Percentiles rank a stretch among this genome's conserved stretches.
Conservation (phyloP, 2,797 vertebrate genomes). For the Syndactyla subalaris region DNA sequence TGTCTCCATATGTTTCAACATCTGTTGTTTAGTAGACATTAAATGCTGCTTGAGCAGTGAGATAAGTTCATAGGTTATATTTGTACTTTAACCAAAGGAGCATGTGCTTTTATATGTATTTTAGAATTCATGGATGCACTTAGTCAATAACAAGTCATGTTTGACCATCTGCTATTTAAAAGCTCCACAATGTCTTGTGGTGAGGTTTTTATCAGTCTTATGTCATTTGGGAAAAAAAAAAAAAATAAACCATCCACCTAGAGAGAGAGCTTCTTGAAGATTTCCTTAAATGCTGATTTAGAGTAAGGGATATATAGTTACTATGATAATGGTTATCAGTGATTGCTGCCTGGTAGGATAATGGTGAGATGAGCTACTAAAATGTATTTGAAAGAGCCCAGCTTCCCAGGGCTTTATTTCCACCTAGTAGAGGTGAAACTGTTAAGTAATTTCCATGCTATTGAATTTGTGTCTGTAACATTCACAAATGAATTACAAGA, state of each 20-base stretch:
- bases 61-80: not conserved
- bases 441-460: not conserved
- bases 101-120: not conserved
- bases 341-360: not conserved
- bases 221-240: not conserved
- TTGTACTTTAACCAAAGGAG: not conserved
- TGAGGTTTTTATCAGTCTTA: not conserved
- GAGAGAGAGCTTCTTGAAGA: not conserved
- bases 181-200: not conserved
- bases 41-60: not conserved
- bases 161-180: conserved; percentile 3
- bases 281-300: not conserved
- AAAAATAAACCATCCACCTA: not conserved
- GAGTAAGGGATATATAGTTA: not conserved
- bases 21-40: conserved; percentile 2
- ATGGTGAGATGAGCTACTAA: not conserved
- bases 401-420: not conserved
- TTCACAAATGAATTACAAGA: not conserved
- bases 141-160: conserved; percentile 10
- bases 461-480: not conserved
- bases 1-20: not conserved
- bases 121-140: not conserved
- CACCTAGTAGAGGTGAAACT: not conserved
- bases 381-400: not conserved
- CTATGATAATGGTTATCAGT: not conserved